Conservation (phyloP, 2,113 vertebrate species). For the Periophthalmus modestus region DNA sequence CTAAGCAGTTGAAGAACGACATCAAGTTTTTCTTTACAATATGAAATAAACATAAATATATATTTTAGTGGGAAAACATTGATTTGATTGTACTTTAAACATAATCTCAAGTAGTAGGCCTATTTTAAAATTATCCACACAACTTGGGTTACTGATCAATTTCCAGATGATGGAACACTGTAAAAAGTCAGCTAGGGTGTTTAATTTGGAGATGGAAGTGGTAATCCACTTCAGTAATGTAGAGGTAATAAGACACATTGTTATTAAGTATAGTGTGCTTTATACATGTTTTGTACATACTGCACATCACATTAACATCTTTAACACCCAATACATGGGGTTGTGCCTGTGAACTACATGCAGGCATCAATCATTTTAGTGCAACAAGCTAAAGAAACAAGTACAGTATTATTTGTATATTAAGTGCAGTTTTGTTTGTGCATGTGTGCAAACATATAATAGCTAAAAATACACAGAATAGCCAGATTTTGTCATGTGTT, state of each 20-base stretch:
- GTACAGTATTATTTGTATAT: constrained; percentile 31
- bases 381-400: constrained; percentile 53
- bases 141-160: constrained; percentile 46
- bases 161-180: constrained; percentile 51
- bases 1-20: constrained; percentile 67
- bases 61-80: constrained; percentile 24
- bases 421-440: constrained; percentile 20
- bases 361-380: constrained; percentile 58
- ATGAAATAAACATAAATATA: constrained; percentile 48
- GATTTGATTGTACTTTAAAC: constrained; percentile 56
- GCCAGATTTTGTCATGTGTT: constrained; percentile 21
- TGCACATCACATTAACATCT: constrained; percentile 53
- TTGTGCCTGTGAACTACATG: constrained; percentile 64
- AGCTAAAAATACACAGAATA: constrained; percentile 25
- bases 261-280: constrained; percentile 65
- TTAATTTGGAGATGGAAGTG: constrained; percentile 30
- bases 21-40: constrained; percentile 55
- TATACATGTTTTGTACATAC: constrained; percentile 50
- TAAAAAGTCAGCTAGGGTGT: constrained; percentile 29
- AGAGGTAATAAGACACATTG: constrained; percentile 42
- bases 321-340: constrained; percentile 51
- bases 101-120: constrained; percentile 36
- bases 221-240: constrained; percentile 29
- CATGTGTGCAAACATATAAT: constrained; percentile 26
- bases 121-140: constrained; percentile 44